Percentiles rank a stretch among this genome's conserved stretches.
phyloP scores from a whole-genome alignment of 2,888 invertebrate genomes.

The Mongoloraphidia duomilia region DNA sequence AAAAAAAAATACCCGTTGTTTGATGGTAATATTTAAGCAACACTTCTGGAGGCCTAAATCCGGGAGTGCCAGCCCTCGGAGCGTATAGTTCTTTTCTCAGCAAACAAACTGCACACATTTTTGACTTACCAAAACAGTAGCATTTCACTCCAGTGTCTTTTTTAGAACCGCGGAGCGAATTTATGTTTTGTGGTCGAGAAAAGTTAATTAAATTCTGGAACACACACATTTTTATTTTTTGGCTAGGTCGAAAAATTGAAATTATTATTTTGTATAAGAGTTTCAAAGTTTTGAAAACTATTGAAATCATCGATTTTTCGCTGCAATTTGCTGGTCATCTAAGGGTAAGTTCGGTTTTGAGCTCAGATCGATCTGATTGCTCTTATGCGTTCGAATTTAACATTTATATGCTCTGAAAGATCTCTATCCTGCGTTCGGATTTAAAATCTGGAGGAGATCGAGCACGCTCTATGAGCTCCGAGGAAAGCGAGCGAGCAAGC shows the following conservation, averaged over 20 bases:
- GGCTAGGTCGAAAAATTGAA: not conserved
- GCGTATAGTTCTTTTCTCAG: conserved; percentile 51
- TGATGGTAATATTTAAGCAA: conserved; percentile 65
- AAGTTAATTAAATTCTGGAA: not conserved
- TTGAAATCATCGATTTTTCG: too few relatives aligned
- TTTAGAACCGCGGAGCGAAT: not conserved
- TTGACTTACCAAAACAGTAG: conserved; percentile 50
- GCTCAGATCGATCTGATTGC: too few relatives aligned
- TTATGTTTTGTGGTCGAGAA: too few relatives aligned
- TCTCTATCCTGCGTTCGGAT: too few relatives aligned
- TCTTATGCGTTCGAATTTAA: too few relatives aligned
- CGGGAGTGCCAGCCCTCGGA: conserved; percentile 77
- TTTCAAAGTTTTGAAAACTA: too few relatives aligned
- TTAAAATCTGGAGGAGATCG: too few relatives aligned
- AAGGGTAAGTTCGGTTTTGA: too few relatives aligned
- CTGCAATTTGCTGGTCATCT: too few relatives aligned
- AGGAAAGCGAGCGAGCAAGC: too few relatives aligned
- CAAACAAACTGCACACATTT: conserved; percentile 52
- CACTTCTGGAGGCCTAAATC: conserved; percentile 79
- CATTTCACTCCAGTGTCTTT: conserved; percentile 30
- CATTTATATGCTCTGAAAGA: too few relatives aligned
- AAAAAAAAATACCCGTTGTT: conserved; percentile 42
- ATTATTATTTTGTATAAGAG: not conserved
- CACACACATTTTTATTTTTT: not conserved
- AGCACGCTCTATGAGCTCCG: too few relatives aligned